phyloP scores from a whole-genome alignment of 2,888 invertebrate species.

The Leucoptera coffeella region DNA sequence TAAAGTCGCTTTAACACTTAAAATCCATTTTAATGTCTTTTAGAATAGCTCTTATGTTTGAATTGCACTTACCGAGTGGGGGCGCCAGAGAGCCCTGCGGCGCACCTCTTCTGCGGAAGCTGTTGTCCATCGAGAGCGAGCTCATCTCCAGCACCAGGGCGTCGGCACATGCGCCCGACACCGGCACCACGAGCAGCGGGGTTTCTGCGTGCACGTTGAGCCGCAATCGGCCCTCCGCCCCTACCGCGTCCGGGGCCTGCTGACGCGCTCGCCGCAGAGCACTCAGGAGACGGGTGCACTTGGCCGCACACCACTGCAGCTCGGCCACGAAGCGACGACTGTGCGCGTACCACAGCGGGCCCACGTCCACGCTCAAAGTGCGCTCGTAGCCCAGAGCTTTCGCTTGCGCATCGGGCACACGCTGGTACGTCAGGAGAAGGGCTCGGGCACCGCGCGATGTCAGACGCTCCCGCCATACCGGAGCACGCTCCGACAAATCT shows the following conservation, averaged over 20 bases:
- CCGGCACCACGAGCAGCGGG: conserved; percentile 82
- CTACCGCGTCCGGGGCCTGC: conserved; percentile 34
- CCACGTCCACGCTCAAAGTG: conserved; percentile 72
- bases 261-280: conserved; percentile 66
- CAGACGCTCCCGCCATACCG: conserved; percentile 76
- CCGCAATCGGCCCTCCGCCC: conserved; percentile 55
- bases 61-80: no score
- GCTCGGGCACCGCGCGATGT: conserved; percentile 76
- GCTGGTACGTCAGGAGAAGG: conserved; percentile 66
- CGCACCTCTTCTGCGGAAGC: conserved; percentile 60
- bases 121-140: conserved; percentile 69
- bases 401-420: conserved; percentile 31
- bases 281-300: conserved; percentile 78
- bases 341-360: conserved; percentile 89
- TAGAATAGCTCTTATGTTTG: no score
- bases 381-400: conserved; percentile 53
- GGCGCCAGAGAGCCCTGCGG: no score
- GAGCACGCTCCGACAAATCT: conserved; percentile 76
- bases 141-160: conserved; percentile 78
- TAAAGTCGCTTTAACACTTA: no score
- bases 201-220: conserved; percentile 40
- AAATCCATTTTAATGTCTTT: no score
- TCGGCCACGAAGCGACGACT: conserved; percentile 90
- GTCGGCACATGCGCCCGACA: conserved; percentile 70
- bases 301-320: conserved; percentile 77